These are phyloP conservation scores for Euspilapteryx auroguttella DNA, from an alignment of 2,888 invertebrate species.

Conservation along the genomic window DNA sequence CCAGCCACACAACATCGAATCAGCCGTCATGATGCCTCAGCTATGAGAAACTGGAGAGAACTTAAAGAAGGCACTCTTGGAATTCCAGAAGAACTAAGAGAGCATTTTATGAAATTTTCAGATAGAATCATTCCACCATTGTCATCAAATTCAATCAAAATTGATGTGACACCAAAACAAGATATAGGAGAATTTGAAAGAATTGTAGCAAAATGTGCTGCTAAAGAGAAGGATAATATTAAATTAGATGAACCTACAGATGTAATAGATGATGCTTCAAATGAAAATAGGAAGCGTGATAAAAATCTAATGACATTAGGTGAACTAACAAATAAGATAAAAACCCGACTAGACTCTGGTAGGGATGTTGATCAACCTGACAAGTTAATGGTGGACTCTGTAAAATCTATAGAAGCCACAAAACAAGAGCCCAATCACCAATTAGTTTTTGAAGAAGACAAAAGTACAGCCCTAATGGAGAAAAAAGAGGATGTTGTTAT, in stretches of 20 bases:
- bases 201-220: slow-evolving; percentile 44
- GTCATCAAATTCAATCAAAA: slow-evolving; percentile 28
- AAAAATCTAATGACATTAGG: slow-evolving; percentile 29
- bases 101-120: slow-evolving; percentile 70
- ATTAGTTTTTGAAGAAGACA: slow-evolving; percentile 8
- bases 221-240: slow-evolving; percentile 11
- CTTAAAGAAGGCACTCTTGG: slow-evolving; percentile 60
- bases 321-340: slow-evolving; percentile 29
- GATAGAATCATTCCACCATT: slow-evolving; percentile 54
- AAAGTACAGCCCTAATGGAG: slow-evolving; percentile 15
- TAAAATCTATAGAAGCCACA: not conserved
- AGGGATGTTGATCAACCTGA: slow-evolving; percentile 26
- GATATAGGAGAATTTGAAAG: slow-evolving; percentile 46
- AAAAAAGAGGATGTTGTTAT: slow-evolving; percentile 15
- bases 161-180: slow-evolving; percentile 22
- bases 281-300: slow-evolving; percentile 12
- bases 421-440: not conserved
- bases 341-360: slow-evolving; percentile 28
- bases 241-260: slow-evolving; percentile 6
- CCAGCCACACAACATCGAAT: slow-evolving; percentile 60
- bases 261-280: slow-evolving; percentile 5
- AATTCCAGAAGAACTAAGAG: slow-evolving; percentile 36
- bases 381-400: slow-evolving; percentile 21
- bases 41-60: slow-evolving; percentile 70
- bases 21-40: slow-evolving; percentile 65